Evolutionary conservation across 2,113 vertebrate species (phyloP), one percentile per base, ranked within the genome.

Genomic region (Clupea harengus): DNA sequence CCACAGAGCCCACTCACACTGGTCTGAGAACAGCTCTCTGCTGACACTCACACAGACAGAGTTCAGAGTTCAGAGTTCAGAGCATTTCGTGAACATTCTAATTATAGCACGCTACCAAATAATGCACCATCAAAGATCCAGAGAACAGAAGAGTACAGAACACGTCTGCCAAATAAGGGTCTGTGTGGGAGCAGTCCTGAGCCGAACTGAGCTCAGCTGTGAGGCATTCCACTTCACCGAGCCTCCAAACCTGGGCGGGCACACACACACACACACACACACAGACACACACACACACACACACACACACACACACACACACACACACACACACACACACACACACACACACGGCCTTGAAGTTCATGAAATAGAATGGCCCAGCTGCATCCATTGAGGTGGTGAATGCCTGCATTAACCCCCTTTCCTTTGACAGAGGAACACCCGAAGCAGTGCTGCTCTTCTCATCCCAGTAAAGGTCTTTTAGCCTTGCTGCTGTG

Each of bases 271-370:
- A 32, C n/a, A 28, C 1, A 10, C 64, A 72, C 25, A 3, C n/a
- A 72, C 64, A 32, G 25, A 72, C n/a, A 28, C 64, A 72, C 64
- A 72, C 64, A 32, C 64, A 72, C 64, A 32, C 64, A 72, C 64
- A 72, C 1, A 72, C 25, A 72, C 25, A 13, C 25, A 72, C n/a
- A 72, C n/a, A 72, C 64, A 72, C 25, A 32, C 22, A 67, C 60
- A 25, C 60, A 67, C 22, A 86, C 52, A 50, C 85, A 80, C 85
- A 80, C 50, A 28, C 64, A 82, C 60, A 25, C 85, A 67, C 84
- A 47, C 80, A 81, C 52, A 81, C 84, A 81, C 11, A 13, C 75
- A 85, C 89, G 64, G 64, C 8, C 64, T 72, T 72, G 25, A 13
- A 72, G 64, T 72, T 72, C n/a, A 72, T 32, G 3, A 13, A 64